Base-by-base conservation (phyloP, 2,888 invertebrate genomes). In the Spisula subtruncata region DNA sequence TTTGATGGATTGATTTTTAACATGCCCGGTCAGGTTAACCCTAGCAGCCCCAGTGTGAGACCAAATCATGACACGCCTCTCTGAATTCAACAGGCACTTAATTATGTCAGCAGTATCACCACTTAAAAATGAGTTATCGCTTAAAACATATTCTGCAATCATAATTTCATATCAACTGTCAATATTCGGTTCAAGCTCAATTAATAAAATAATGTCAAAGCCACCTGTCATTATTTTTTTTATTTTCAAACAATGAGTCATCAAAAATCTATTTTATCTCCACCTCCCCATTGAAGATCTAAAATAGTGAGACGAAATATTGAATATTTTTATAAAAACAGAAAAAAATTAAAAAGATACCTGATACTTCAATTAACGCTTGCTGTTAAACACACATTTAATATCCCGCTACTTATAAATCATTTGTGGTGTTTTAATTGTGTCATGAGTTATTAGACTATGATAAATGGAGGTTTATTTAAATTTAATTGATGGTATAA, bases 221-320 rank as follows among this genome's bases (percentile, higher is more conserved):
- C 60, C 60, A 66, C 25, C 60, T 66, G 60, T 25, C 60, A 66
- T 66, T 66, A 25, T 25, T n/a, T n/a, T n/a, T n/a, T n/a, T n/a
- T n/a, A n/a, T n/a, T n/a, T n/a, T 66, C 25, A 66, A 66, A 66
- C 25, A 66, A 66, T 66, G 60, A 66, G 60, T 66, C 60, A 66
- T 25, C 25, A 8, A 10, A 6, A 25, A 66, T 25, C 8, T 25
- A 25, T 25, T 66, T 25, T 25, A 20, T 25, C n/a, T 66, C 25
- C 60, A 66, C 25, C 20, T 25, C n/a, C n/a, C 25, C n/a, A 66
- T n/a, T 2, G 25, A 66, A 66, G 20, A 25, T n/a, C n/a, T n/a
- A n/a, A n/a, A n/a, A n/a, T n/a, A n/a, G 25, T 66, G 60, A n/a
- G 60, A 66, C 60, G 25, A n/a, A 25, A 25, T 66, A 66, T 66